A percentile compares a stretch with the other conserved stretches of the same genome.
phyloP scores from a whole-genome alignment of 2,797 vertebrate species.

The Chanos chanos region DNA sequence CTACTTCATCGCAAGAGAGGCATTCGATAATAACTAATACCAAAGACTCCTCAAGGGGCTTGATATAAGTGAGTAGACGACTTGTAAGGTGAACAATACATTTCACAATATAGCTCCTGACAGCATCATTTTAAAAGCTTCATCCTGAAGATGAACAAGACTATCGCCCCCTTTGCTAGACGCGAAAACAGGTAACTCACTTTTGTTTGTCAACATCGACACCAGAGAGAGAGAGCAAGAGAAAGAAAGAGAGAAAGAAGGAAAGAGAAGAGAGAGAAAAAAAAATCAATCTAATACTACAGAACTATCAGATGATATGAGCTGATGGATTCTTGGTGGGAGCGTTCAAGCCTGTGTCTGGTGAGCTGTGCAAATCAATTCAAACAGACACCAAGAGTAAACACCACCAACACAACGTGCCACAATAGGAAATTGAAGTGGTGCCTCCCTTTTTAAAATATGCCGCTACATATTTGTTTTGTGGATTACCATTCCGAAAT shows the following conservation, averaged over 20 bases:
- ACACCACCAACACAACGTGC: constrained; percentile 74
- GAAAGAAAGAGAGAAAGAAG: constrained; percentile 42
- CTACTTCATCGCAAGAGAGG: too few relatives aligned
- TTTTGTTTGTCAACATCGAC: constrained; percentile 83
- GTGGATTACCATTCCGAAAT: constrained; percentile 83
- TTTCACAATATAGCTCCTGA: constrained; percentile 24
- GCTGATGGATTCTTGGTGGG: constrained; percentile 89
- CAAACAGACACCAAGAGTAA: constrained; percentile 88
- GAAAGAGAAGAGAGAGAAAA: constrained; percentile 16
- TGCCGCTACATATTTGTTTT: constrained; percentile 81
- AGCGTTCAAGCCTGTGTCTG: constrained; percentile 86
- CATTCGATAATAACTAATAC: too few relatives aligned
- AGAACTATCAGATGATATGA: constrained; percentile 90
- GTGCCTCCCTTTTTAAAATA: constrained; percentile 74
- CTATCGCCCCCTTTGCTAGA: constrained; percentile 38
- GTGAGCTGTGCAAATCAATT: constrained; percentile 90
- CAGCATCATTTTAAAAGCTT: background rate
- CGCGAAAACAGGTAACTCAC: constrained; percentile 69
- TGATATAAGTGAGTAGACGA: too few relatives aligned
- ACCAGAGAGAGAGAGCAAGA: constrained; percentile 46
- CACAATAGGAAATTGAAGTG: constrained; percentile 82
- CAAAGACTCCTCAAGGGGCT: background rate
- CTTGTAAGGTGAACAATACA: background rate
- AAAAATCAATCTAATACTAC: constrained; percentile 86
- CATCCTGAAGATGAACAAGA: background rate